phyloP scores from a whole-genome alignment of 1,140 invertebrate species.

The Phymorhynchus buccinoides region DNA sequence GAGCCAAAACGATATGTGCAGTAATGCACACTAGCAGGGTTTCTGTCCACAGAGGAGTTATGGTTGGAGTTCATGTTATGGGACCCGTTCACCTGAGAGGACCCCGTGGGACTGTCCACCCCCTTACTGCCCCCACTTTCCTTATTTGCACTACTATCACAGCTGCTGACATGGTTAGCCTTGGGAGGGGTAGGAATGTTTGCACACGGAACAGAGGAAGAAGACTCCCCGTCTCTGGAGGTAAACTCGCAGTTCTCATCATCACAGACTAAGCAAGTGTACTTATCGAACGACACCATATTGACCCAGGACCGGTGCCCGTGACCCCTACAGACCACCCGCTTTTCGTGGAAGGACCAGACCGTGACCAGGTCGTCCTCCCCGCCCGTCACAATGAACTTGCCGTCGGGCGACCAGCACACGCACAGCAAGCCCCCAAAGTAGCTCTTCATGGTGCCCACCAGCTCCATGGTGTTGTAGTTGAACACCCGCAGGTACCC shows the following conservation, averaged over 20 bases:
- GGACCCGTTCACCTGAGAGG: constrained; percentile 48
- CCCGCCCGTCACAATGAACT: constrained; percentile 95
- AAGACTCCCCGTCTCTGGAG: constrained; percentile 22
- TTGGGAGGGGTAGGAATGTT: constrained; percentile 48
- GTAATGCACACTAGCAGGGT: constrained; percentile 43
- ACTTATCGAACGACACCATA: constrained; percentile 96
- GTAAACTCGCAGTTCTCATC: constrained; percentile 61
- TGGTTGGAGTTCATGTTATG: constrained; percentile 46
- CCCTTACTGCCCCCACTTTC: constrained; percentile 7
- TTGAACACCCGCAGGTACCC: constrained; percentile 97
- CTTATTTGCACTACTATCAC: constrained; percentile 23
- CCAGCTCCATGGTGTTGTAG: constrained; percentile 96
- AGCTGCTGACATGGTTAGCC: constrained; percentile 29
- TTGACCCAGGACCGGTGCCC: constrained; percentile 94
- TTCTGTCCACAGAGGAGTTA: constrained; percentile 46
- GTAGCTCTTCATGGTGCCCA: constrained; percentile 88
- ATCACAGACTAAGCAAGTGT: constrained; percentile 79
- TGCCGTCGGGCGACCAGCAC: constrained; percentile 97
- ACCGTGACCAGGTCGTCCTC: constrained; percentile 99
- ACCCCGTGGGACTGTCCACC: constrained; percentile 12
- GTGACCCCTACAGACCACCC: constrained; percentile 95
- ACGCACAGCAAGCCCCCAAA: constrained; percentile 96
- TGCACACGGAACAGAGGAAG: constrained; percentile 54
- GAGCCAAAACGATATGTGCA: constrained; percentile 89
- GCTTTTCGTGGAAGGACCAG: constrained; percentile 93